Conservation (phyloP, 2,888 invertebrate species). For the Malacosoma neustria region DNA sequence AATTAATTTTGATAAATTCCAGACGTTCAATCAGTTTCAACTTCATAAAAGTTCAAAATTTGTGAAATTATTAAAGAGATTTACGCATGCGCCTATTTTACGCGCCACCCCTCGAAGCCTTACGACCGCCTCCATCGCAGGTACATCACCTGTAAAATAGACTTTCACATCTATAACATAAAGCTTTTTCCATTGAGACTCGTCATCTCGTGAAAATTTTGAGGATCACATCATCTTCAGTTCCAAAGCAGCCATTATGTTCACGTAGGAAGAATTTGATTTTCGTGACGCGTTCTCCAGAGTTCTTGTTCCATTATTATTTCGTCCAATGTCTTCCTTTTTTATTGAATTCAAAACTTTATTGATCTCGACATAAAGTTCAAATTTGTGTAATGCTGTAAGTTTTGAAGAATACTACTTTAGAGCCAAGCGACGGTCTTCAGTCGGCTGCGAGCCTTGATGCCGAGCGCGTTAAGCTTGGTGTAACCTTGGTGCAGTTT, state of each 20-base stretch:
- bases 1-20: not conserved
- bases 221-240: constrained; percentile 49
- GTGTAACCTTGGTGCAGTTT: constrained; percentile 22
- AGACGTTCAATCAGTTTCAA: constrained; percentile 10
- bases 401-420: constrained; percentile 31
- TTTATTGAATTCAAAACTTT: constrained; percentile 24
- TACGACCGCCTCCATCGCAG: constrained; percentile 66
- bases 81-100: constrained; percentile 68
- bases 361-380: constrained; percentile 22
- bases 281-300: constrained; percentile 48
- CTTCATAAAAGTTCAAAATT: constrained; percentile 44
- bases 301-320: constrained; percentile 34
- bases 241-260: constrained; percentile 68
- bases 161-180: constrained; percentile 47
- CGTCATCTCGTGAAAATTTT: constrained; percentile 47
- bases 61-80: constrained; percentile 44
- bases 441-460: constrained; percentile 62
- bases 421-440: constrained; percentile 39
- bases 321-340: constrained; percentile 11
- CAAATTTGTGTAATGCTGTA: constrained; percentile 20
- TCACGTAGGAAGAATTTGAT: constrained; percentile 61
- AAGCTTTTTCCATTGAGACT: constrained; percentile 29
- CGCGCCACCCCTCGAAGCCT: constrained; percentile 70
- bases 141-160: constrained; percentile 51
- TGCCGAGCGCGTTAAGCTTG: constrained; percentile 32